phyloP scores from a whole-genome alignment of 2,888 invertebrate genomes.

The Conomelus anceps region DNA sequence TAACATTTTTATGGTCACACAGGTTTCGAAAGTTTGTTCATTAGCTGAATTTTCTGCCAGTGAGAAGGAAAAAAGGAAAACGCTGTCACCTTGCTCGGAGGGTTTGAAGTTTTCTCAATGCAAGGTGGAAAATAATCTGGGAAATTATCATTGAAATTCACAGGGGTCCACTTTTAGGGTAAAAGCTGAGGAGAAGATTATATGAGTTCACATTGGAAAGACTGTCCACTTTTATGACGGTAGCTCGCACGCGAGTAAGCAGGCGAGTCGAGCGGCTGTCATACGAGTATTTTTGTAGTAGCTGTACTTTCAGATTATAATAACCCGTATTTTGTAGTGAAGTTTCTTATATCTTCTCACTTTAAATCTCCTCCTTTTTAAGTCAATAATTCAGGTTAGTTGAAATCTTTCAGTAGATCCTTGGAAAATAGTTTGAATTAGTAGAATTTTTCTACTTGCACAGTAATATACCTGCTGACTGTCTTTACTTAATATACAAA shows the following conservation, averaged over 20 bases:
- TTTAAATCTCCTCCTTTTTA: too few relatives aligned
- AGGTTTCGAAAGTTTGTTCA: background rate
- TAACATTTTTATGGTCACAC: background rate
- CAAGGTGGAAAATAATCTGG: background rate
- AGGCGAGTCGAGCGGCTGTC: background rate
- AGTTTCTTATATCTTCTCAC: too few relatives aligned
- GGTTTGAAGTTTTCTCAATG: background rate
- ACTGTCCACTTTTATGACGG: background rate
- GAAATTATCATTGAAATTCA: background rate
- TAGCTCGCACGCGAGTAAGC: background rate
- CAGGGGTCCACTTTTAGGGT: background rate
- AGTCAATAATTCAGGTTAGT: too few relatives aligned
- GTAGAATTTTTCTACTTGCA: too few relatives aligned
- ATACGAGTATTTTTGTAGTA: background rate
- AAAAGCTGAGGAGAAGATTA: background rate
- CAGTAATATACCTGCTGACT: too few relatives aligned
- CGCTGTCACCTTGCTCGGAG: background rate
- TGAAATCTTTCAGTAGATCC: too few relatives aligned
- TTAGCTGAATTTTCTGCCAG: background rate
- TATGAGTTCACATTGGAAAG: background rate
- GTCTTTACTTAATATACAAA: too few relatives aligned
- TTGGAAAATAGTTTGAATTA: too few relatives aligned
- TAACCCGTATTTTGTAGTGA: too few relatives aligned
- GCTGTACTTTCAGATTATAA: too few relatives aligned
- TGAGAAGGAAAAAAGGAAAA: background rate